These are phyloP conservation scores for Chaetodon trifascialis DNA, from an alignment of 2,113 vertebrate genomes.

Conservation along the genomic window DNA sequence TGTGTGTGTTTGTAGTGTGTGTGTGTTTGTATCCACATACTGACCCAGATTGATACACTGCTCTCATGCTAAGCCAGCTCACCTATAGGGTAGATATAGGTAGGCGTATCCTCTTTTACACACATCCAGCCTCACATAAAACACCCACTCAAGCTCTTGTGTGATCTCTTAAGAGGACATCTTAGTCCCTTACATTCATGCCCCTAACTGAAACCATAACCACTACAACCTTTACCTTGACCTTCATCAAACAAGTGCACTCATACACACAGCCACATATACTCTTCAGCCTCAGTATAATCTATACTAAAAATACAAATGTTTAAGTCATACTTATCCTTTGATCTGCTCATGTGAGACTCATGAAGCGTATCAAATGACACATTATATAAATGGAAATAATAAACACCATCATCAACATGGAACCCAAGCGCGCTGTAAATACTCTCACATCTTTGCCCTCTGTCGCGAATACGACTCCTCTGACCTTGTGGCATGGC, in stretches of 20 bases:
- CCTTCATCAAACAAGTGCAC: not conserved
- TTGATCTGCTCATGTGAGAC: not conserved
- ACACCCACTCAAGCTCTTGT: not conserved
- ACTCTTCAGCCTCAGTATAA: not conserved
- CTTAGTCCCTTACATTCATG: slow-evolving; percentile 4
- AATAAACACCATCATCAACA: not conserved
- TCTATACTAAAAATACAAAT: slow-evolving; percentile 7
- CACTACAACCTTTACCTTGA: not conserved
- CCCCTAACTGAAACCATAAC: not conserved
- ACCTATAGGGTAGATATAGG: slow-evolving; percentile 49
- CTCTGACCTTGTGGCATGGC: slow-evolving; percentile 60
- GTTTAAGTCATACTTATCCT: not conserved
- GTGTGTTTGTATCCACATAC: slow-evolving; percentile 37
- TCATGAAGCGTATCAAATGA: slow-evolving; percentile 13
- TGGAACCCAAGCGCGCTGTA: not conserved
- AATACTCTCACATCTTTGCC: slow-evolving; percentile 4
- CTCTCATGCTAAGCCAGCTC: slow-evolving; percentile 53
- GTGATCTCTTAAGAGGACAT: not conserved
- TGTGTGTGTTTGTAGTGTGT: slow-evolving; percentile 19
- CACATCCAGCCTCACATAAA: not conserved
- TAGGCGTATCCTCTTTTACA: slow-evolving; percentile 6
- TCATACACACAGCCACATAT: not conserved
- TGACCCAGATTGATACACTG: slow-evolving; percentile 77
- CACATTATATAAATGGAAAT: not conserved
- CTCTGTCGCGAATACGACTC: not conserved